phyloP scores from a whole-genome alignment of 2,888 invertebrate species.

The Andrena hattorfiana region DNA sequence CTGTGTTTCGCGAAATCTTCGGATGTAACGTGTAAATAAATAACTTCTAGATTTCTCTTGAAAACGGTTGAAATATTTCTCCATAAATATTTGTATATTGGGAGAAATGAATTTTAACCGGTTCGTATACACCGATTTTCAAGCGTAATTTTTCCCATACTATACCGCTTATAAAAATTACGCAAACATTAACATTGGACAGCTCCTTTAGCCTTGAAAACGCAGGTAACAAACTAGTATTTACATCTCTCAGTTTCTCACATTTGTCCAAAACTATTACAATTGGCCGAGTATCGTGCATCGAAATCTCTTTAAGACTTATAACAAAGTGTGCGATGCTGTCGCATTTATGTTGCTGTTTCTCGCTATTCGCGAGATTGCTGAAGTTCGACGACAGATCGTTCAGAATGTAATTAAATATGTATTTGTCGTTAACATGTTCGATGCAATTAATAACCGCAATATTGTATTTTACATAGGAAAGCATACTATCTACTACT shows the following conservation, averaged over 20 bases:
- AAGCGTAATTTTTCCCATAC: slow-evolving; percentile 92
- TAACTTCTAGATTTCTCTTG: slow-evolving; percentile 90
- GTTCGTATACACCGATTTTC: slow-evolving; percentile 90
- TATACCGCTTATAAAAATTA: slow-evolving; percentile 91
- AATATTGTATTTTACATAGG: slow-evolving; percentile 87
- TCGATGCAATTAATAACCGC: slow-evolving; percentile 93
- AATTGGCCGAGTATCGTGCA: slow-evolving; percentile 85
- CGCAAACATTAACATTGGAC: slow-evolving; percentile 89
- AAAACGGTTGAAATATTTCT: slow-evolving; percentile 91
- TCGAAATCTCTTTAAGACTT: slow-evolving; percentile 84
- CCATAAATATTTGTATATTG: slow-evolving; percentile 94
- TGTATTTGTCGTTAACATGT: slow-evolving; percentile 91
- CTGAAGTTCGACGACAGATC: slow-evolving; percentile 86
- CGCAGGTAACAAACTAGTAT: slow-evolving; percentile 90
- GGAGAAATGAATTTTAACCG: slow-evolving; percentile 91
- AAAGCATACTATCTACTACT: slow-evolving; percentile 88
- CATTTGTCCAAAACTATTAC: slow-evolving; percentile 93
- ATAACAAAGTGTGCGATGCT: slow-evolving; percentile 89
- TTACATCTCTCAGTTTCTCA: slow-evolving; percentile 91
- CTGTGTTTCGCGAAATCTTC: slow-evolving; percentile 75
- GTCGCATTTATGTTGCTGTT: slow-evolving; percentile 87
- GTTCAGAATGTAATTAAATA: slow-evolving; percentile 91
- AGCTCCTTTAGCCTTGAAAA: slow-evolving; percentile 92
- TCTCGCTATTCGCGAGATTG: slow-evolving; percentile 82
- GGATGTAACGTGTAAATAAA: slow-evolving; percentile 89